Conservation (phyloP, 2,888 invertebrate genomes). For the Ecdyonurus torrentis region DNA sequence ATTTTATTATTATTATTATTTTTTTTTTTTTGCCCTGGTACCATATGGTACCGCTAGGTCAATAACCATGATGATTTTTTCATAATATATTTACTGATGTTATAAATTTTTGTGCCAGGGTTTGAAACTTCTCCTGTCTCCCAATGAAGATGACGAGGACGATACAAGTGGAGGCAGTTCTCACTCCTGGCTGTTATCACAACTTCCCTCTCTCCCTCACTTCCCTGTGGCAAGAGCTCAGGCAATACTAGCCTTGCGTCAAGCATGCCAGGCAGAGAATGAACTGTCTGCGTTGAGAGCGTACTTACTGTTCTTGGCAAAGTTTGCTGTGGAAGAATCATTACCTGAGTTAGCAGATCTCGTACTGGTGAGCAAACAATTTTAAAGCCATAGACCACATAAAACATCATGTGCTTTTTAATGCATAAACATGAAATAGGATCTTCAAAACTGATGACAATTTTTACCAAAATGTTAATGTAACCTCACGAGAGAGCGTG, state of each 20-base stretch:
- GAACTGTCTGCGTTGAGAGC: slow-evolving; percentile 63
- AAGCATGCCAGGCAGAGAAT: slow-evolving; percentile 84
- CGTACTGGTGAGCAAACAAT: slow-evolving; percentile 28
- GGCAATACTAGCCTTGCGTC: slow-evolving; percentile 47
- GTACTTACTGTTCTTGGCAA: slow-evolving; percentile 71
- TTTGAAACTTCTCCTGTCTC: neutral
- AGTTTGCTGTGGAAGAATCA: slow-evolving; percentile 46
- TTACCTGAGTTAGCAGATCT: slow-evolving; percentile 50
- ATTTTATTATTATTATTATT: too few species aligned
- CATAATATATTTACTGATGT: too few species aligned
- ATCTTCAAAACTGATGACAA: too few species aligned
- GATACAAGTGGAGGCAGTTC: neutral
- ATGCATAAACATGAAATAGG: too few species aligned
- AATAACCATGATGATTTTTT: too few species aligned
- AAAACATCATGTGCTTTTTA: too few species aligned
- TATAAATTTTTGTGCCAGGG: neutral
- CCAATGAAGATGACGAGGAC: neutral
- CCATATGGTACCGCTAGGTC: too few species aligned
- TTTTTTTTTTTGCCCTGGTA: neutral
- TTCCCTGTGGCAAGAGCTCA: slow-evolving; percentile 49
- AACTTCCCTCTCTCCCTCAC: slow-evolving; percentile 58
- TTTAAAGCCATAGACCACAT: too few species aligned
- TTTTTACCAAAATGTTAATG: too few species aligned
- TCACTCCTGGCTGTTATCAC: slow-evolving; percentile 38
- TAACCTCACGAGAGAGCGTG: too few species aligned